Percentiles rank a stretch among this genome's conserved stretches.
These are phyloP conservation scores for Leucoraja erinaceus DNA, from an alignment of 2,113 vertebrate genomes.

Conservation along the genomic window DNA sequence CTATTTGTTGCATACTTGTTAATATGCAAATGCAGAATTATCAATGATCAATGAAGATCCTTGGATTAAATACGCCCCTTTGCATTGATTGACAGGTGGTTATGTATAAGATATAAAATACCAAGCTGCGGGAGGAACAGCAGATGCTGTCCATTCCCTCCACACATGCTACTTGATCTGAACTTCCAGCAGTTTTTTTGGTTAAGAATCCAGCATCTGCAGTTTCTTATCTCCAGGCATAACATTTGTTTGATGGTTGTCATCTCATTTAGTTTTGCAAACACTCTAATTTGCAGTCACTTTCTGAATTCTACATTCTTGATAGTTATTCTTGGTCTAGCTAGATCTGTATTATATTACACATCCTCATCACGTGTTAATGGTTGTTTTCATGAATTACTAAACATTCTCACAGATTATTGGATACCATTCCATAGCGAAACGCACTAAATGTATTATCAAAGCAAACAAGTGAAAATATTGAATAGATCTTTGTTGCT, in stretches of 20 bases:
- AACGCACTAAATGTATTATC: neutral
- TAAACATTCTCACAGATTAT: slow-evolving; percentile 16
- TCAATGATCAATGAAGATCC: too few species aligned
- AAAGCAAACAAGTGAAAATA: neutral
- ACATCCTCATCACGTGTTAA: neutral
- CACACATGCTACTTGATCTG: too few species aligned
- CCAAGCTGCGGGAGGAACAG: too few species aligned
- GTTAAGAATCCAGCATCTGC: too few species aligned
- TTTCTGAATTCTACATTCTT: neutral
- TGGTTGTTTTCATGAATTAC: neutral
- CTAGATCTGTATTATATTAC: neutral
- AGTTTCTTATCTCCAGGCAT: too few species aligned
- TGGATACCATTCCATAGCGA: slow-evolving; percentile 38
- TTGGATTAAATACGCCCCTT: neutral
- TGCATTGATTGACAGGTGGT: neutral
- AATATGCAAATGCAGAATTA: too few species aligned
- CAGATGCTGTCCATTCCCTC: too few species aligned
- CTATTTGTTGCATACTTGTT: too few species aligned
- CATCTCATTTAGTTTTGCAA: neutral
- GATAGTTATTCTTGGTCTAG: neutral
- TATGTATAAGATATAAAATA: too few species aligned
- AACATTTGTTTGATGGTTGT: too few species aligned
- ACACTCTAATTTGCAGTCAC: too few species aligned
- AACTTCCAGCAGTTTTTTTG: too few species aligned
- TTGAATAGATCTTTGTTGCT: neutral